Evolutionary conservation across 2,797 vertebrate genomes (phyloP), one percentile per base, ranked within the genome.

Genomic region (Percopsis omiscomaycus): DNA sequence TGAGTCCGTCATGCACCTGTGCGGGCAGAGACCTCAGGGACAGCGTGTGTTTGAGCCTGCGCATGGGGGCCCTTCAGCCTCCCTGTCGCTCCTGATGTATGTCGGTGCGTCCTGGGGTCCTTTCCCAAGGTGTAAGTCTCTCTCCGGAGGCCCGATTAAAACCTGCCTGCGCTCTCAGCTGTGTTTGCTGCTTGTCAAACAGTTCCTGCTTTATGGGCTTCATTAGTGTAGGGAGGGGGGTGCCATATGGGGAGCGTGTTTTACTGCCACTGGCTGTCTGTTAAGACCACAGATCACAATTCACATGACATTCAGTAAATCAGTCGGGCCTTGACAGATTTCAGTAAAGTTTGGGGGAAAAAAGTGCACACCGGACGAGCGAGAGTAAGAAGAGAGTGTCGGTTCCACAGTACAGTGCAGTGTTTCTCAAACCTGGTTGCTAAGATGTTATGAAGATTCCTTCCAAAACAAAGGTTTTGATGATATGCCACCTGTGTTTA

Each of bases 211-310:
- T 92, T 93, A 92, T 89, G 84, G 80, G 73, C 79, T 86, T 90
- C 89, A 90, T 91, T 90, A 90, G 83, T 32, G 42, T 52, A 73
- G 75, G 81, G 53, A 80, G 83, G 84, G 74, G 84, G 84, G 86
- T 82, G 88, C 88, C 89, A 92, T 88, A 86, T 86, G 82, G 84
- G 72, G 76, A 89, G 89, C 74, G 84, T 90, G 84, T 92, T 93
- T 92, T 92, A 92, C 92, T 90, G 91, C 91, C 90, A 91, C 90
- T 88, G 90, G 88, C 91, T 88, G 91, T 91, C 91, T 83, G 89
- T 87, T 85, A 88, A 89, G 88, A 80, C 78, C 82, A 86, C 81
- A 90, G 92, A 89, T 91, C 88, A 77, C 22, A 73, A 83, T 81
- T 87, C 73, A 75, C 87, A 82, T 77, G 84, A 87, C 86, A 84